phyloP scores from a whole-genome alignment of 1,140 invertebrate genomes.

The Rhopalosiphum maidis region DNA sequence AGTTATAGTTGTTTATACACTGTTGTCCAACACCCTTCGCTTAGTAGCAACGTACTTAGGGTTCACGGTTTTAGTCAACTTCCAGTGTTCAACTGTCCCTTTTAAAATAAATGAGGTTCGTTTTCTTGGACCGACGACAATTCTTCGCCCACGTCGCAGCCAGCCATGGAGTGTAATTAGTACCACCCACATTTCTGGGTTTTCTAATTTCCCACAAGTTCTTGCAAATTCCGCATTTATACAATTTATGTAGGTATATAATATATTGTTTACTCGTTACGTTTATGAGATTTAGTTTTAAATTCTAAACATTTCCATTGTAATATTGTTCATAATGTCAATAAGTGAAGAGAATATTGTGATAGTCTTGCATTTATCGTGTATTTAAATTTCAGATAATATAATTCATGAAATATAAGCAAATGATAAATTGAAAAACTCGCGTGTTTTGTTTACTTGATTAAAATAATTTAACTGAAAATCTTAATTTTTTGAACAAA shows the following conservation, averaged over 20 bases:
- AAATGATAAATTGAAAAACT: no score
- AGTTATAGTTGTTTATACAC: neutral
- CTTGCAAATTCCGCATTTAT: neutral
- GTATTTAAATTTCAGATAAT: no score
- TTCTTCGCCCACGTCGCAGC: neutral
- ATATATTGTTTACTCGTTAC: neutral
- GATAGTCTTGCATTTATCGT: no score
- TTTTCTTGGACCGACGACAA: constrained; percentile 18
- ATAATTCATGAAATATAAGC: no score
- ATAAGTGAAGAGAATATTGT: no score
- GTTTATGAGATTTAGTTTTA: neutral
- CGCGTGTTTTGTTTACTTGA: no score
- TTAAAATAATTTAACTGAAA: no score
- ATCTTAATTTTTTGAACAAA: no score
- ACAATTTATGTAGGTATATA: neutral
- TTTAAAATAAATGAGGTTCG: constrained; percentile 17
- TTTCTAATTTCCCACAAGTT: neutral
- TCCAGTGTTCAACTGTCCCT: neutral
- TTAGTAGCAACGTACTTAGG: neutral
- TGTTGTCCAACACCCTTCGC: neutral
- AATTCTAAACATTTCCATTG: neutral
- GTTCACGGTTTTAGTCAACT: neutral
- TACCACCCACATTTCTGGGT: neutral
- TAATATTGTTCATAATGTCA: neutral
- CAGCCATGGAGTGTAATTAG: constrained; percentile 1